These are phyloP conservation scores for Echinops telfairi DNA, from an alignment of 2,113 vertebrate species.

Conservation along the genomic window DNA sequence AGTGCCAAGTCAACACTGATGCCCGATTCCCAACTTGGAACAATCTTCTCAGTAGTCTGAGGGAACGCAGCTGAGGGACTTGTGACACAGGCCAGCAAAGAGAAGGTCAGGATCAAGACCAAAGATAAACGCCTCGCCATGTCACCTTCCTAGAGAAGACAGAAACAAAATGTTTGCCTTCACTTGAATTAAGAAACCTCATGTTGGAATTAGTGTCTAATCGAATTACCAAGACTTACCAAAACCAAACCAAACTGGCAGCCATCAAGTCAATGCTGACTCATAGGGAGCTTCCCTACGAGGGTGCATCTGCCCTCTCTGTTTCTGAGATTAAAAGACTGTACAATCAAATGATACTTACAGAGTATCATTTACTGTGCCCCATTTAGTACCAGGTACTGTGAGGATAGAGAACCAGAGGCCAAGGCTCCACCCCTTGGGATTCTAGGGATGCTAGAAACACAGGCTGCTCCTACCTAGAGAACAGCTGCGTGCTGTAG, in stretches of 20 bases:
- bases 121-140: slow-evolving; percentile 81
- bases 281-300: too few relatives aligned
- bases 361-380: background rate
- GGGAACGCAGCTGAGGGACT: slow-evolving; percentile 82
- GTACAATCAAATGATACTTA: background rate
- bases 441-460: too few relatives aligned
- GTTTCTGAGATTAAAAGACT: too few relatives aligned
- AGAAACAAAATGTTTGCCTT: slow-evolving; percentile 23
- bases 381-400: background rate
- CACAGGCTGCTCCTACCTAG: background rate
- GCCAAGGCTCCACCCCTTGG: background rate
- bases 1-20: slow-evolving; percentile 88
- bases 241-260: too few relatives aligned
- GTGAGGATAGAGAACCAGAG: background rate
- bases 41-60: slow-evolving; percentile 83
- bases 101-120: slow-evolving; percentile 76
- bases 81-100: slow-evolving; percentile 76
- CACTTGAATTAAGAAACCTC: slow-evolving; percentile 51
- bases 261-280: too few relatives aligned
- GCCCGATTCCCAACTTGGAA: slow-evolving; percentile 83
- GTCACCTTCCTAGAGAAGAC: slow-evolving; percentile 71
- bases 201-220: slow-evolving; percentile 23
- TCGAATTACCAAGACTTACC: background rate
- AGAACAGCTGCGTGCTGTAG: background rate
- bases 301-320: too few relatives aligned